Conservation (phyloP, 64 coral and sea anemone genomes). For the Stichodactyla helianthus region DNA sequence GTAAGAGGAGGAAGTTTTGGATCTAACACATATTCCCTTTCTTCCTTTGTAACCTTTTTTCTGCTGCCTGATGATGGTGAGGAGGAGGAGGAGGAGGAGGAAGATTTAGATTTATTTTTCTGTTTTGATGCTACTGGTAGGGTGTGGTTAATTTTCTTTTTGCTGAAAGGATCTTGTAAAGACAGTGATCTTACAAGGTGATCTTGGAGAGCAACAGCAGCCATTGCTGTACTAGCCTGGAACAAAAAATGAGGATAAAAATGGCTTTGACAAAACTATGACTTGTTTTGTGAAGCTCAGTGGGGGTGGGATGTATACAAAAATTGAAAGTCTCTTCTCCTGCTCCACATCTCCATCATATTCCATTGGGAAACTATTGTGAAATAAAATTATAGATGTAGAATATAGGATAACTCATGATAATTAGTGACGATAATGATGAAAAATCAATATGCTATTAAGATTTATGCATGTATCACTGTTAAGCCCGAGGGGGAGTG, state of each 20-base stretch:
- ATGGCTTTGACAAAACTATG: too few species aligned
- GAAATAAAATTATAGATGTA: too few species aligned
- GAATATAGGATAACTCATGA: too few species aligned
- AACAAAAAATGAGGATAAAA: slow-evolving; percentile 6
- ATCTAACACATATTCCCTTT: slow-evolving; percentile 83
- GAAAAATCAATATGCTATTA: too few species aligned
- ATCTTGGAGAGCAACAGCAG: slow-evolving; percentile 94
- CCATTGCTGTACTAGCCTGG: slow-evolving; percentile 73
- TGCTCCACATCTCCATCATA: too few species aligned
- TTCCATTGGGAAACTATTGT: too few species aligned
- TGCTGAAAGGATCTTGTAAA: slow-evolving; percentile 80
- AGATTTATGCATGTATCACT: too few species aligned
- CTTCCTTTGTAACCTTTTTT: slow-evolving; percentile 34
- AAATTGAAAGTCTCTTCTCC: too few species aligned
- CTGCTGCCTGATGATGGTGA: slow-evolving; percentile 7
- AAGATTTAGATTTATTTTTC: slow-evolving; percentile 27
- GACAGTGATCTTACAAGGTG: slow-evolving; percentile 82
- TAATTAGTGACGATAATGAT: too few species aligned
- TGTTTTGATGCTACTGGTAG: slow-evolving; percentile 53
- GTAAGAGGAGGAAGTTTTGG: slow-evolving; percentile 77
- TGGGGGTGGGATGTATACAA: too few species aligned
- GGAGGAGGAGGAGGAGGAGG: neutral
- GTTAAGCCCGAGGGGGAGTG: too few species aligned
- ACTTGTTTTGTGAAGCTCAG: too few species aligned
- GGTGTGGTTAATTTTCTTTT: slow-evolving; percentile 78